Evolutionary conservation across 2,113 vertebrate genomes (phyloP), one percentile per base, ranked within the genome.

Genomic region (Rhabdornis inornatus): DNA sequence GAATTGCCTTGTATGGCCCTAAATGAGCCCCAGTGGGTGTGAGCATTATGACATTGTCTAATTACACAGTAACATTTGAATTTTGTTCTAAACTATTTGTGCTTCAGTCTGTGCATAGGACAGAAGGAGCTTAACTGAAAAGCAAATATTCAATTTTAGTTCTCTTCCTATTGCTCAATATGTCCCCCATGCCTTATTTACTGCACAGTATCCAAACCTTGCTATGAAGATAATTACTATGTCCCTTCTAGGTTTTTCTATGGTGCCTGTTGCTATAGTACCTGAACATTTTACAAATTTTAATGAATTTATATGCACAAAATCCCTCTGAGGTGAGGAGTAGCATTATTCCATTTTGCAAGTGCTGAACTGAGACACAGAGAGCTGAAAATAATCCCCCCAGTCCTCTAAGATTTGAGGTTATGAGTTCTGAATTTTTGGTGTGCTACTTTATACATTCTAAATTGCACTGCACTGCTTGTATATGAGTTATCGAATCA

Each of bases 101-200:
- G 80, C 86, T 92, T 70, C 92, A 71, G 76, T 66, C 94, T 90
- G 35, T 87, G 72, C 92, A 89, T 47, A 94, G 94, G 94, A 68
- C 96, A 96, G 91, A 96, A 92, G 91, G 89, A 95, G 86, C 76
- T 94, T 90, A 97, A 85, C 80, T 84, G 60, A 91, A 92, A 95
- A 90, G 60, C 69, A 94, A 83, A 92, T 95, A 95, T 89, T 95
- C 90, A 93, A 87, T 96, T 93, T 93, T 52, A 90, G 60, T 66
- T 94, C 86, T 93, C 86, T 97, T 95, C 68, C 80, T 82, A 92
- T 90, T 89, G 80, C 91, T 94, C 92, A 92, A 66, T 89, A 90
- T 47, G 83, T 95, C 96, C 95, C 95, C 47, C 64, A 90, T 94
- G 96, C 60, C 92, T 94, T 97, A 95, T 94, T 95, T 94, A 93